These are phyloP conservation scores for Emydocephalus ijimae DNA, from an alignment of 2,113 vertebrate species.

Conservation along the genomic window DNA sequence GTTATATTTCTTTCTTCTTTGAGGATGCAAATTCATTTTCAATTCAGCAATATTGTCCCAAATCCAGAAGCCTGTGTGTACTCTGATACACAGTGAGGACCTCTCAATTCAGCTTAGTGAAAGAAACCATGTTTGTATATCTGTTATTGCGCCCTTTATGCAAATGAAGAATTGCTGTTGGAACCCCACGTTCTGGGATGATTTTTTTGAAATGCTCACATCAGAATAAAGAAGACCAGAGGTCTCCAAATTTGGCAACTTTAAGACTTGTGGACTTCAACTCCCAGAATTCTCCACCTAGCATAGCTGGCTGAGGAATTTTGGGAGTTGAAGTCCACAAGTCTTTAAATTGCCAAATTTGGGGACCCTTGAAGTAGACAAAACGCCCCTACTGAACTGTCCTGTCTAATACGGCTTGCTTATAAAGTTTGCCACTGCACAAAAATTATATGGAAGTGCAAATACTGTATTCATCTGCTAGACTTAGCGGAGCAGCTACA, in stretches of 20 bases:
- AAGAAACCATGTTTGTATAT: neutral
- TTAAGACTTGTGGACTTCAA: too few species aligned
- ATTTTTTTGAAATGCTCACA: neutral
- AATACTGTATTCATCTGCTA: slow-evolving; percentile 27
- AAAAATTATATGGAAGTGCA: neutral
- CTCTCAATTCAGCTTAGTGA: neutral
- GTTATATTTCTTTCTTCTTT: slow-evolving; percentile 21
- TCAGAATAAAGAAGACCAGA: neutral
- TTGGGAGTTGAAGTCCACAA: too few species aligned
- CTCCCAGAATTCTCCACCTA: too few species aligned
- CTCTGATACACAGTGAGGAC: neutral
- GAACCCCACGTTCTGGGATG: neutral
- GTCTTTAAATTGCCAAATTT: too few species aligned
- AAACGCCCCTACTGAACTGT: rapidly evolving
- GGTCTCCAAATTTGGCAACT: too few species aligned
- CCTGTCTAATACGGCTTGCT: neutral
- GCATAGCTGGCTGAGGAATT: too few species aligned
- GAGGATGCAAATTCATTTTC: slow-evolving; percentile 16
- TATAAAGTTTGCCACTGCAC: neutral
- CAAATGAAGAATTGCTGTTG: neutral
- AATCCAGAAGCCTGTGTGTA: neutral
- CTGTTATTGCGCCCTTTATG: neutral
- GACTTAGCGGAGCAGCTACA: slow-evolving; percentile 9
- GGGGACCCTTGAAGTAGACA: neutral
- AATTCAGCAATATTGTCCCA: slow-evolving; percentile 25